phyloP scores from a whole-genome alignment of 1,140 invertebrate species.

The Cherax quadricarinatus region DNA sequence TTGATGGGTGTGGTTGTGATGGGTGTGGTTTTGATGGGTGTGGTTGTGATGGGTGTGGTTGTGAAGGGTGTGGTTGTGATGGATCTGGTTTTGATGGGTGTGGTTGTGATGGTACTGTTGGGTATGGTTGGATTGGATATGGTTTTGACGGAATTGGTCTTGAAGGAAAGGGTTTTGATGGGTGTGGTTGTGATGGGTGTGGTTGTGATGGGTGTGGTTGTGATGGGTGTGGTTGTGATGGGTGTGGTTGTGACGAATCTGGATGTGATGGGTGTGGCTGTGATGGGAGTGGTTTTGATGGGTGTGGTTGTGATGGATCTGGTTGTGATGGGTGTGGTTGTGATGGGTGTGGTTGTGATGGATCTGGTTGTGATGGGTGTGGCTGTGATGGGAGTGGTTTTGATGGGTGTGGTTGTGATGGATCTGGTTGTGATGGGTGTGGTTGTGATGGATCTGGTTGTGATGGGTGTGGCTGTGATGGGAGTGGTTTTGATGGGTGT shows the following conservation, averaged over 20 bases:
- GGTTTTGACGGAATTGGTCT: background rate
- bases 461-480: background rate
- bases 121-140: background rate
- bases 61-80: background rate
- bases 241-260: background rate
- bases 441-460: background rate
- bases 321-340: background rate
- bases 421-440: background rate
- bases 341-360: background rate
- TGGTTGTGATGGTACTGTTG: background rate
- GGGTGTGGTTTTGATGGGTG: background rate
- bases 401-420: background rate
- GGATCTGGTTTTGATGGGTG: background rate
- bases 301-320: background rate
- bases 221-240: background rate
- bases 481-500: background rate
- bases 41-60: background rate
- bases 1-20: background rate
- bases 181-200: background rate
- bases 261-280: background rate
- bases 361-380: background rate
- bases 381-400: background rate
- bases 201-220: background rate
- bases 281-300: background rate
- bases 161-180: background rate